Base-by-base conservation (phyloP, 2,113 vertebrate genomes). In the Glaucomys volans region DNA sequence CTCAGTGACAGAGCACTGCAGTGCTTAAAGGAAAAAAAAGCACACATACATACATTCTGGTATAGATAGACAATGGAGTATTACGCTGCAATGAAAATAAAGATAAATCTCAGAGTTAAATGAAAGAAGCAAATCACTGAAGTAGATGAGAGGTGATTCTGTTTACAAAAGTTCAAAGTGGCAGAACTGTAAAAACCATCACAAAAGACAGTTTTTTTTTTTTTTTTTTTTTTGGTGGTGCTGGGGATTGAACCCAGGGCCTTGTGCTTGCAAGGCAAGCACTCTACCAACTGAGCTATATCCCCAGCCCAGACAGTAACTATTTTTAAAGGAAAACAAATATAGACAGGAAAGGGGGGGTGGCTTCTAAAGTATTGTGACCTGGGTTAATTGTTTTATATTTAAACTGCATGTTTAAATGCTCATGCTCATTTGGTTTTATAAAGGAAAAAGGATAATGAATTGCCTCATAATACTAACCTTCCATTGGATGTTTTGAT, bases 301-400 rank as follows among this genome's bases (percentile, higher is more conserved):
- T n/a, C n/a, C n/a, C n/a, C n/a, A n/a, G n/a, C n/a, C n/a, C n/a
- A n/a, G 13, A 91, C 20, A 75, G 11, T 75, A 42, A 32, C 52
- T 87, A 79, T 84, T 87, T 90, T 90, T 59, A 83, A 88, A 76
- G 32, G 42, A 44, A 93, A 91, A 71, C 35, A 94, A 77, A 87
- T 44, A 94, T 2, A 66, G 50, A 69, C 50, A 86, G 37, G 37
- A 59, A 28, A 10, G 7, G 32, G 47, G 13, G 54, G 32, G 47
- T 10, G 54, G 20, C 35, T 69, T 91, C 77, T 30, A 72, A 1
- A 40, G 42, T 95, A 75, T 26, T 85, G 14, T 81, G 37, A 79
- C 90, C 47, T 11, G n/a, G 37, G 82, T 47, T 81, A 95, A 88
- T 57, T 14, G 90, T 74, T 91, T 66, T 54, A 52, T 42, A 88